Percentiles rank a stretch among this genome's conserved stretches.
Evolutionary conservation across 2,113 vertebrate species (phyloP).

Genomic region (Rhegmatorhina hoffmannsi): DNA sequence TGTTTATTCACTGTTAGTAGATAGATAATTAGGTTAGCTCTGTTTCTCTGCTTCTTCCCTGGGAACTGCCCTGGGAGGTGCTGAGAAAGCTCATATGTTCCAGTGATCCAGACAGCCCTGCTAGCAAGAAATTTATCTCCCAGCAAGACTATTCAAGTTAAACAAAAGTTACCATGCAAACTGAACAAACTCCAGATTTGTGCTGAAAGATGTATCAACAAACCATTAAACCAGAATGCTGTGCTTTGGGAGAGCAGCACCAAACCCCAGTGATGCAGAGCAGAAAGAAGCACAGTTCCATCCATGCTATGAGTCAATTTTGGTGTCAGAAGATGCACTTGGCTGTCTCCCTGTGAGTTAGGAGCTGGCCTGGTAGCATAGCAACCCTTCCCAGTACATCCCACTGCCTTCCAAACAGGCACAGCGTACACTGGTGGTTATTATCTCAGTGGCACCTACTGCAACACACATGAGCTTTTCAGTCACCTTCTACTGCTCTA

Average conservation of each 20-base stretch:
- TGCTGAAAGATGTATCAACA: not conserved
- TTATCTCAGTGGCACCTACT: not conserved
- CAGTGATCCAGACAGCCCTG: not conserved
- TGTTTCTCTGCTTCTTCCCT: not conserved
- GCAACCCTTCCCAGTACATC: not conserved
- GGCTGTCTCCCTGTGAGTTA: not conserved
- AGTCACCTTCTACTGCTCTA: not conserved
- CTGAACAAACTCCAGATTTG: not conserved
- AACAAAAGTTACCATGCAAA: not conserved
- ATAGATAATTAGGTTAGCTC: slow-evolving; percentile 20
- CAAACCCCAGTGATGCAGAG: fast-evolving
- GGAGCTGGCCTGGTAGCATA: not conserved
- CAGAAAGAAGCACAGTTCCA: not conserved
- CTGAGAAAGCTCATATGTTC: not conserved
- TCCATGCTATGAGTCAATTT: fast-evolving
- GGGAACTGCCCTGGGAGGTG: not conserved
- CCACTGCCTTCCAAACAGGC: not conserved
- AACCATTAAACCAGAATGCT: not conserved
- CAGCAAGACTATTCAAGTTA: not conserved
- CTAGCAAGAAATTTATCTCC: not conserved
- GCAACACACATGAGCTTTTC: fast-evolving
- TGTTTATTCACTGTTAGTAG: not conserved
- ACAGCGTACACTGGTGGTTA: not conserved
- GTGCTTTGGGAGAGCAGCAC: not conserved
- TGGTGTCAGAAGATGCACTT: not conserved